Evolutionary conservation across 2,888 invertebrate genomes (phyloP).

Genomic region (Polydrusus cervinus): DNA sequence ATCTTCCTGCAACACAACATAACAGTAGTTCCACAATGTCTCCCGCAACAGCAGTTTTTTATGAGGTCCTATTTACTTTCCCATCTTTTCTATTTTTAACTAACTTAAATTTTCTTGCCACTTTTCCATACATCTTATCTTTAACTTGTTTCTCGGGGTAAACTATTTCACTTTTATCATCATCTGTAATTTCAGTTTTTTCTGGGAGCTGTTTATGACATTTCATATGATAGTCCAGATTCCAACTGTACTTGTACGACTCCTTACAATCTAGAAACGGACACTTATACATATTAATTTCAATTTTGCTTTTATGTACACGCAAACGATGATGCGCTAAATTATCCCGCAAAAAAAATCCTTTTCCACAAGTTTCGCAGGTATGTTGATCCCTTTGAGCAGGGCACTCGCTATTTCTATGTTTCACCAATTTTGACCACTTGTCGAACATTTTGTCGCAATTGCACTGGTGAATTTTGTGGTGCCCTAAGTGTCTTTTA

Average conservation of each 20-base stretch:
- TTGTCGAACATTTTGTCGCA: constrained; percentile 63
- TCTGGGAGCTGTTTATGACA: too few relatives aligned
- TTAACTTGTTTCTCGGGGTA: too few relatives aligned
- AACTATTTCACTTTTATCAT: too few relatives aligned
- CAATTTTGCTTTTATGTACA: constrained; percentile 56
- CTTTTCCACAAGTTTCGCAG: constrained; percentile 62
- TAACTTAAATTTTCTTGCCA: too few relatives aligned
- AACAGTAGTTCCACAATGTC: too few relatives aligned
- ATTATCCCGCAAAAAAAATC: constrained; percentile 57
- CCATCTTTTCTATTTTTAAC: too few relatives aligned
- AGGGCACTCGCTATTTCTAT: constrained; percentile 59
- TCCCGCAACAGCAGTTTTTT: too few relatives aligned
- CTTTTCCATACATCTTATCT: too few relatives aligned
- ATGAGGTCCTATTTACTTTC: too few relatives aligned
- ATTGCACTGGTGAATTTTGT: constrained; percentile 63
- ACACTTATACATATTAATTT: constrained; percentile 57
- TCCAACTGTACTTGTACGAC: constrained; percentile 62
- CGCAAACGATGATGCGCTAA: constrained; percentile 57
- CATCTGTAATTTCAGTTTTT: too few relatives aligned
- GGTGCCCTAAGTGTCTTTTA: constrained; percentile 62
- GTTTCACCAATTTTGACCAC: constrained; percentile 61
- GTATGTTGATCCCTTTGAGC: constrained; percentile 57
- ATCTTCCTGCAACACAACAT: too few relatives aligned
- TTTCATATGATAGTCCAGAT: constrained; percentile 60
- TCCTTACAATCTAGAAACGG: constrained; percentile 60